These are phyloP conservation scores for Pterobdella sp. DNA, from an alignment of 2,888 invertebrate species.

Conservation along the genomic window DNA sequence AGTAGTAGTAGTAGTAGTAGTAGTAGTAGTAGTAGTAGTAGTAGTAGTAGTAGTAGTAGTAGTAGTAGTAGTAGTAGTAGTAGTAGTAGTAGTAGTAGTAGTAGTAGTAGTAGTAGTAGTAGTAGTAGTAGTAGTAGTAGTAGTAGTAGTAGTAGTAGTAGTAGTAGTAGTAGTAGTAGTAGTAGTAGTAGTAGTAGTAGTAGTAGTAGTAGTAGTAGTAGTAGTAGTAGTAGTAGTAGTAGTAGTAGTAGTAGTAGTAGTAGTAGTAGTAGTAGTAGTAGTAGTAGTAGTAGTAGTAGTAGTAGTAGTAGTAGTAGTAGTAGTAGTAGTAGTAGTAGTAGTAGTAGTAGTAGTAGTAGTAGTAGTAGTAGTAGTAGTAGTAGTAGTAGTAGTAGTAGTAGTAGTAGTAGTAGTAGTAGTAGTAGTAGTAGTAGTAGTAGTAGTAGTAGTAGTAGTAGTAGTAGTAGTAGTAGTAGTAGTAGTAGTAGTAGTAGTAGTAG, in stretches of 20 bases:
- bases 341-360: slow-evolving; percentile 31
- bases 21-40: slow-evolving; percentile 11
- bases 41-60: slow-evolving; percentile 9
- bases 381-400: slow-evolving; percentile 4
- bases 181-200: slow-evolving; percentile 26
- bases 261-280: slow-evolving; percentile 30
- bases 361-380: slow-evolving; percentile 26
- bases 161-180: slow-evolving; percentile 30
- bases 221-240: slow-evolving; percentile 30
- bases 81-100: slow-evolving; percentile 31
- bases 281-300: slow-evolving; percentile 31
- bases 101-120: slow-evolving; percentile 31
- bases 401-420: not conserved
- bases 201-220: slow-evolving; percentile 30
- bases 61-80: slow-evolving; percentile 30
- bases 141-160: slow-evolving; percentile 31
- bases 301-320: slow-evolving; percentile 31
- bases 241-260: slow-evolving; percentile 30
- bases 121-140: slow-evolving; percentile 31
- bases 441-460: not conserved
- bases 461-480: not conserved
- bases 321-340: slow-evolving; percentile 30
- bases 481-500: not conserved
- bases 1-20: slow-evolving; percentile 9
- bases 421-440: not conserved